Conservation (phyloP, 2,888 invertebrate genomes). For the Netelia virgata region DNA sequence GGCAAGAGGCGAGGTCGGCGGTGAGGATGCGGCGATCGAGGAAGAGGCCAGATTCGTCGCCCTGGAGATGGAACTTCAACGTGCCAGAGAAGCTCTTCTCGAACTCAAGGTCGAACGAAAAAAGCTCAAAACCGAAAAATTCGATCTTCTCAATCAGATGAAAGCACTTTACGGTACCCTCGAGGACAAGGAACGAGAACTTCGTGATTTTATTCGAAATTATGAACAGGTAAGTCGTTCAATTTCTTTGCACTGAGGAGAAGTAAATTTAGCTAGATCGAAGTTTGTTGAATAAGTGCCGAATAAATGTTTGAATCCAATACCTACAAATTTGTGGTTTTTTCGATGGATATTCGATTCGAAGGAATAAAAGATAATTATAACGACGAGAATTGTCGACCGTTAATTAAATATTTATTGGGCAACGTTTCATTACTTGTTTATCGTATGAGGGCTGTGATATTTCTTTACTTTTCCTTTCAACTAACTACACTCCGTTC, state of each 20-base stretch:
- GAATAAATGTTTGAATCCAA: no score
- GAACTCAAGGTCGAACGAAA: constrained; percentile 96
- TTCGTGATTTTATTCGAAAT: constrained; percentile 96
- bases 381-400: no score
- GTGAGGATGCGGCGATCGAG: constrained; percentile 86
- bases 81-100: constrained; percentile 92
- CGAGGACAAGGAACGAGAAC: constrained; percentile 97
- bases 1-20: constrained; percentile 87
- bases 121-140: constrained; percentile 96
- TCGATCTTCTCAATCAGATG: constrained; percentile 96
- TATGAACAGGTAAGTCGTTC: constrained; percentile 92
- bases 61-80: constrained; percentile 90
- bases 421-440: no score
- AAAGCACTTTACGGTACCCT: constrained; percentile 97
- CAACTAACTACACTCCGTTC: background rate
- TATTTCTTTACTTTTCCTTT: background rate
- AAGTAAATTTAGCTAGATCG: no score
- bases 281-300: no score
- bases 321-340: no score
- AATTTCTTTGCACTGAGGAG: background rate
- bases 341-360: no score
- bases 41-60: constrained; percentile 87
- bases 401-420: no score
- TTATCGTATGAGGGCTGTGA: background rate
- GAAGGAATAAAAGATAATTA: no score